Evolutionary conservation across 2,113 vertebrate species (phyloP), one percentile per base, ranked within the genome.

Genomic region (Panthera uncia): DNA sequence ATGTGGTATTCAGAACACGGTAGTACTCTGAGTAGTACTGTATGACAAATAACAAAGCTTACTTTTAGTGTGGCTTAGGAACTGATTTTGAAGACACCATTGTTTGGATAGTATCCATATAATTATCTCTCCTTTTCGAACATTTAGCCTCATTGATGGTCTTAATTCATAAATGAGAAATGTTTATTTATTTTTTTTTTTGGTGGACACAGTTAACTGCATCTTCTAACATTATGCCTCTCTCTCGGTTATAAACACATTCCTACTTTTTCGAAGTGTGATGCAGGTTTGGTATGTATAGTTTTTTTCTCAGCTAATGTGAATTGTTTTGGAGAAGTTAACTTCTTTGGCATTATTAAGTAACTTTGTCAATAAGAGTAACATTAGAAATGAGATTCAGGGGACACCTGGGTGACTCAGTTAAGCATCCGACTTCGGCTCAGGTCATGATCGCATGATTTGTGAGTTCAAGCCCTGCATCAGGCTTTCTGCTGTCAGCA

Each of bases 261-360:
- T 80, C 41, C 38, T 90, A 12, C 73, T 86, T 92, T 94, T 93
- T 78, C n/a, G 73, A 27, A 74, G 50, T 90, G 31, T 94, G 50
- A 55, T 48, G 11, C 15, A 76, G 41, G 4, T 50, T 45, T 89
- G 73, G 6, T 27, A 15, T 66, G 31, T 63, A 7, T 61, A 7
- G 15, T 68, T 85, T 90, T 86, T 80, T 86, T 31, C 45, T 18
- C 5, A 61, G 65, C 31, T 65, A 79, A 78, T 91, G 19, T 89
- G 69, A 89, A 63, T 79, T 84, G 41, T 79, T 97, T 90, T 41
- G 52, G 45, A 84, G 16, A 96, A 55, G 69, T 90, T 66, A 66
- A 73, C n/a, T 82, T 83, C 38, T 89, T 89, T 71, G 90, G 78
- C 84, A 66, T 73, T 45, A 57, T 89, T 80, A 79, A 93, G 27